Evolutionary conservation across 1,140 invertebrate species (phyloP).

Genomic region (Oscheius sp.): DNA sequence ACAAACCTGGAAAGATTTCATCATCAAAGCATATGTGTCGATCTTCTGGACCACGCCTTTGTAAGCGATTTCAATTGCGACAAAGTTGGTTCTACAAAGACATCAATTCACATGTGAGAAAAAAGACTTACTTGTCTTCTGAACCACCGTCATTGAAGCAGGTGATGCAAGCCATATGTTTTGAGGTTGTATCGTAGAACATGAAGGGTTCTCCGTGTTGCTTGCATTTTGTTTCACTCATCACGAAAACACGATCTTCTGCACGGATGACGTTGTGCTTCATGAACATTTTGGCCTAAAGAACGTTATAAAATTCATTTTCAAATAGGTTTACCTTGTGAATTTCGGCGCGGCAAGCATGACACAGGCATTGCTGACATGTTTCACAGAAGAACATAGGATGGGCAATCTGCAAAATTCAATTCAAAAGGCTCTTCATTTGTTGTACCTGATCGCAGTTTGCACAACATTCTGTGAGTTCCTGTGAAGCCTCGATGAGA

Average conservation of each 20-base stretch:
- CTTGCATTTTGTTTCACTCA: conserved; percentile 39
- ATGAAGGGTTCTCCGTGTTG: conserved; percentile 56
- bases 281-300: conserved; percentile 56
- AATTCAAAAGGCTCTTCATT: conserved; percentile 7
- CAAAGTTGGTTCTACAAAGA: background rate
- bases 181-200: conserved; percentile 50
- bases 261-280: conserved; percentile 50
- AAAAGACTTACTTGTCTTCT: conserved; percentile 25
- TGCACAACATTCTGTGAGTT: conserved; percentile 54
- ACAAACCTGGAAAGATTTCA: too few species aligned
- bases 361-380: conserved; percentile 58
- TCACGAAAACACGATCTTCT: conserved; percentile 49
- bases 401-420: conserved; percentile 43
- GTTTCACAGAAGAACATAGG: conserved; percentile 61
- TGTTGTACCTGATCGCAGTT: conserved; percentile 56
- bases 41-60: too few species aligned
- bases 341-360: conserved; percentile 42
- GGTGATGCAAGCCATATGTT: conserved; percentile 55
- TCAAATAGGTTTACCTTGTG: conserved; percentile 38
- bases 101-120: background rate
- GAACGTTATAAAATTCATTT: background rate
- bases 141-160: conserved; percentile 55
- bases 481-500: conserved; percentile 52
- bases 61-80: too few species aligned
- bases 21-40: too few species aligned